Conservation (phyloP, 2,888 invertebrate genomes). For the Meteorus colon region DNA sequence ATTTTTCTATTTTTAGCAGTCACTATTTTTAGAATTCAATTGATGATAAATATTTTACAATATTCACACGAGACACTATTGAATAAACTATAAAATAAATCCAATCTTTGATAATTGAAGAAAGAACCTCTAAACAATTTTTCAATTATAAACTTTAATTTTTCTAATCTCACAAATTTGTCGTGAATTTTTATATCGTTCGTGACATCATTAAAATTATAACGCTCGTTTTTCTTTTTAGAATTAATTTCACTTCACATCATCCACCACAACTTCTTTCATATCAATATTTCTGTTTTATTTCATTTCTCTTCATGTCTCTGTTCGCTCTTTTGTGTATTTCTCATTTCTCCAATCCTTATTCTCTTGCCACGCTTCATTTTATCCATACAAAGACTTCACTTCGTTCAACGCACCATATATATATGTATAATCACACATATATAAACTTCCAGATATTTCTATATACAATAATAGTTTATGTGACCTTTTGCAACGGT, state of each 20-base stretch:
- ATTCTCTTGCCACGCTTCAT: background rate
- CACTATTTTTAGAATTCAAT: too few relatives aligned
- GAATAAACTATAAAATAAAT: too few relatives aligned
- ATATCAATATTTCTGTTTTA: constrained; percentile 8
- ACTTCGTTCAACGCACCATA: background rate
- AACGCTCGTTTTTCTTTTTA: background rate
- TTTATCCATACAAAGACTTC: background rate
- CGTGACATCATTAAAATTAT: constrained; percentile 8
- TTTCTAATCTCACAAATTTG: background rate
- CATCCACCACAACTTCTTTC: background rate
- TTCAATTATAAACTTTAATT: too few relatives aligned
- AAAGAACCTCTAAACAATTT: background rate
- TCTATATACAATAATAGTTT: background rate
- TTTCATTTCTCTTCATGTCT: background rate
- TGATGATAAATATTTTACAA: too few relatives aligned
- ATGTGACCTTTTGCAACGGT: background rate
- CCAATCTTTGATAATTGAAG: too few relatives aligned
- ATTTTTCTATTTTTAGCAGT: too few relatives aligned
- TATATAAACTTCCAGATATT: constrained; percentile 1
- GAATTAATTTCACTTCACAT: constrained; percentile 6
- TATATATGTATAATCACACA: background rate
- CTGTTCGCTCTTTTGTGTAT: constrained; percentile 10
- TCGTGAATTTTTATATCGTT: constrained; percentile 9
- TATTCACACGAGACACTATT: too few relatives aligned
- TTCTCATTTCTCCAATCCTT: background rate